Conservation (phyloP, 2,797 vertebrate genomes). For the Spinibarbus caldwelli region DNA sequence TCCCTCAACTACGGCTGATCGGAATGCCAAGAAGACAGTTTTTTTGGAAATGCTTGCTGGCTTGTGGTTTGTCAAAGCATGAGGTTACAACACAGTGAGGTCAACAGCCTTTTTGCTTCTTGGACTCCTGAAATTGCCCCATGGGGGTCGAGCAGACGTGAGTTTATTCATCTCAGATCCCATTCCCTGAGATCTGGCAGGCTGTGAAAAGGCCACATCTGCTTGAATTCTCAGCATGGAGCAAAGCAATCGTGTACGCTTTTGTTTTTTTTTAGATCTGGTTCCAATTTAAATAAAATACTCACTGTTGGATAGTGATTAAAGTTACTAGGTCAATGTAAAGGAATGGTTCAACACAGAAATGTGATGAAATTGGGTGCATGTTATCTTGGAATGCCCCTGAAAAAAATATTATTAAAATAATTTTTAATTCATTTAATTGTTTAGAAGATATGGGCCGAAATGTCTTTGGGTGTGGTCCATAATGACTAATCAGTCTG, state of each 20-base stretch:
- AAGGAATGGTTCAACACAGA: neutral
- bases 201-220: slow-evolving; percentile 52
- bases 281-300: neutral
- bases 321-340: neutral
- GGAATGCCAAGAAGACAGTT: slow-evolving; percentile 61
- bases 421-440: neutral
- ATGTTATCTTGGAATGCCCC: neutral
- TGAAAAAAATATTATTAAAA: neutral
- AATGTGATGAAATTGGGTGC: neutral
- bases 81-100: slow-evolving; percentile 60
- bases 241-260: neutral
- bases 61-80: slow-evolving; percentile 1
- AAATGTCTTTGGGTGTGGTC: neutral
- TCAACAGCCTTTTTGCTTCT: slow-evolving; percentile 69
- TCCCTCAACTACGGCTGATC: slow-evolving; percentile 48
- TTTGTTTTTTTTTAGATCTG: neutral
- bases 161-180: slow-evolving; percentile 66
- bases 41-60: slow-evolving; percentile 53
- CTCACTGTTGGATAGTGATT: too few relatives aligned
- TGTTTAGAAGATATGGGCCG: neutral
- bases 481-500: neutral
- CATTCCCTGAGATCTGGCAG: slow-evolving; percentile 64
- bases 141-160: neutral
- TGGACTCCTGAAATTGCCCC: neutral
- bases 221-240: slow-evolving; percentile 37